A percentile compares a stretch with the other conserved stretches of the same genome.
Evolutionary conservation across 2,113 vertebrate genomes (phyloP).

Genomic region (Propithecus coquereli): DNA sequence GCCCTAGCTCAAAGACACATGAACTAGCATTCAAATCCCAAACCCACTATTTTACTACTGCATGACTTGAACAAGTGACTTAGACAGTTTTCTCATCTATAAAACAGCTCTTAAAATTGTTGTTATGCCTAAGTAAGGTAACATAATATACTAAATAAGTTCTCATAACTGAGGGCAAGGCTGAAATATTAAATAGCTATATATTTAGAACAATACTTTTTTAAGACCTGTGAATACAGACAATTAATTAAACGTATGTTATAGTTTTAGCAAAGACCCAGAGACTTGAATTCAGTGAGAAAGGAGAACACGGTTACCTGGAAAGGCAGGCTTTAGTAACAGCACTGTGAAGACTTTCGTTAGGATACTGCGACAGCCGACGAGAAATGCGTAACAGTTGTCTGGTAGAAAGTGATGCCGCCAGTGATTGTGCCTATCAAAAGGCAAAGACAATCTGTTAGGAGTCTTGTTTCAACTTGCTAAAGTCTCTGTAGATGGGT

Average conservation of each 20-base stretch:
- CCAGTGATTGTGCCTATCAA: conserved; percentile 91
- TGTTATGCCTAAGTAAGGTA: not conserved
- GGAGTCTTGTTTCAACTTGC: not conserved
- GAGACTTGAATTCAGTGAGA: not conserved
- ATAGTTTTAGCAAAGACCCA: not conserved
- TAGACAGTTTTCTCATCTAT: not conserved
- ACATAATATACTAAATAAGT: not conserved
- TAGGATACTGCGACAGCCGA: conserved; percentile 90
- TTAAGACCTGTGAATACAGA: not conserved
- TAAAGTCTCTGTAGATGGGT: not conserved
- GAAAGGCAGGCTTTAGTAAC: conserved; percentile 96
- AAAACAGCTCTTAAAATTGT: conserved; percentile 10
- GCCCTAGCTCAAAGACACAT: not conserved
- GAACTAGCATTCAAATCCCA: not conserved
- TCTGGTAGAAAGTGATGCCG: conserved; percentile 94
- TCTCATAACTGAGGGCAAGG: not conserved
- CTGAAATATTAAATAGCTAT: not conserved
- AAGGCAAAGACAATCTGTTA: conserved; percentile 61
- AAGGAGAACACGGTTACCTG: conserved; percentile 83
- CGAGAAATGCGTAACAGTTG: conserved; percentile 94
- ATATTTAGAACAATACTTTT: not conserved
- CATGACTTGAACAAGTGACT: not conserved
- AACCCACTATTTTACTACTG: not conserved
- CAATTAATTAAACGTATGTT: not conserved
- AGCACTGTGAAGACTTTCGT: conserved; percentile 90